Conservation (phyloP, 1,140 invertebrate species). For the Elymnias hypermnestra region DNA sequence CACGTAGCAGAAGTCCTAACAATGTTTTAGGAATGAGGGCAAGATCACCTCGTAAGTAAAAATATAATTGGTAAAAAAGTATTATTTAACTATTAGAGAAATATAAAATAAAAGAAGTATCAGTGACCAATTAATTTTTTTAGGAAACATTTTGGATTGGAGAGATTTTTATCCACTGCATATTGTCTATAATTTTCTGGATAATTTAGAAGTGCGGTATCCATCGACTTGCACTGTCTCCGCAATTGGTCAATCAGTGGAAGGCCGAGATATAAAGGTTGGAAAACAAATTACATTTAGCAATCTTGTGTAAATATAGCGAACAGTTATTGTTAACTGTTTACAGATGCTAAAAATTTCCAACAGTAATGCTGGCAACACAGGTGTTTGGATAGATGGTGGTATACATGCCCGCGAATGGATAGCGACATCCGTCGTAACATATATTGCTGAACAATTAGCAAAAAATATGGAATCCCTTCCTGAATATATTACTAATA, state of each 20-base stretch:
- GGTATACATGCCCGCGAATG: conserved; percentile 60
- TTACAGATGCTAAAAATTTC: conserved; percentile 67
- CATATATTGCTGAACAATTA: conserved; percentile 51
- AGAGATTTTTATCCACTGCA: conserved; percentile 52
- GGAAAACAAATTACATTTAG: conserved; percentile 4
- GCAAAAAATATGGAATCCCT: conserved; percentile 45
- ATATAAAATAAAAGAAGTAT: too few relatives aligned
- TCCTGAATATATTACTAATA: conserved; percentile 44
- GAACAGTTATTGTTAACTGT: too few relatives aligned
- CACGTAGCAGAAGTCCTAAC: conserved; percentile 16
- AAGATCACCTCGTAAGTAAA: conserved; percentile 36
- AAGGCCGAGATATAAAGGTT: conserved; percentile 62
- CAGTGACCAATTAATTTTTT: conserved; percentile 22
- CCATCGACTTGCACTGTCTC: conserved; percentile 58
- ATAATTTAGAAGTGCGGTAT: conserved; percentile 39
- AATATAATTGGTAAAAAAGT: too few relatives aligned
- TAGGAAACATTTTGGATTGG: conserved; percentile 50
- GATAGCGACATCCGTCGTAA: conserved; percentile 57
- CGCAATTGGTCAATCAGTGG: conserved; percentile 45
- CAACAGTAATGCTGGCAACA: conserved; percentile 50
- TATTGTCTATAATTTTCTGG: conserved; percentile 47
- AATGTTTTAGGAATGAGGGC: conserved; percentile 14
- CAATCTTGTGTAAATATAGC: too few relatives aligned
- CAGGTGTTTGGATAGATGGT: conserved; percentile 53
- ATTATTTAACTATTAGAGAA: too few relatives aligned